Conservation (phyloP, 2,888 invertebrate genomes). For the Euplagia quadripunctaria region DNA sequence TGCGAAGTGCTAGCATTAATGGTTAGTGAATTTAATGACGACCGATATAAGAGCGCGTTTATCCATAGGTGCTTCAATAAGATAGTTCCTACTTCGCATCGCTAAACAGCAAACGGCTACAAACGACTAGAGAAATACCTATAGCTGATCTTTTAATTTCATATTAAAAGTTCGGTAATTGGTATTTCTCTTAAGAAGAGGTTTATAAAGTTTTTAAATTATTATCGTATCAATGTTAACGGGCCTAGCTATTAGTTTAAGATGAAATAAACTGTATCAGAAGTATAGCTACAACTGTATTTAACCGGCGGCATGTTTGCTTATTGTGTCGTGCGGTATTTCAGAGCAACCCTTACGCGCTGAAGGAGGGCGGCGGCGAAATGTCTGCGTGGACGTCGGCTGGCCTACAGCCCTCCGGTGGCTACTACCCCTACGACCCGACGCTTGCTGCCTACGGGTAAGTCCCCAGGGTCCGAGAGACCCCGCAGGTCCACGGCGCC, state of each 20-base stretch:
- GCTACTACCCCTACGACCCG: slow-evolving; percentile 97
- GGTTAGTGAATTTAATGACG: slow-evolving; percentile 45
- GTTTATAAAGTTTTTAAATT: background rate
- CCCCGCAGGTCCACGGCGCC: slow-evolving; percentile 72
- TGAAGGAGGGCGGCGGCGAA: slow-evolving; percentile 95
- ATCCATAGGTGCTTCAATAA: background rate
- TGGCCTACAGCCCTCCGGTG: slow-evolving; percentile 95
- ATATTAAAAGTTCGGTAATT: background rate
- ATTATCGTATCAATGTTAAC: background rate
- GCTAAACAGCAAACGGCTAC: background rate
- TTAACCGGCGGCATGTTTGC: slow-evolving; percentile 52
- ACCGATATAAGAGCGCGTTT: background rate
- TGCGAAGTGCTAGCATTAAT: slow-evolving; percentile 53
- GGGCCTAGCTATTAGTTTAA: background rate
- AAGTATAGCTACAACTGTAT: slow-evolving; percentile 25
- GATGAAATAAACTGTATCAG: slow-evolving; percentile 48
- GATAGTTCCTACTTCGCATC: background rate
- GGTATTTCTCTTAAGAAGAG: background rate
- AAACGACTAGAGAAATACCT: background rate
- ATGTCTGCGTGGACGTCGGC: slow-evolving; percentile 97
- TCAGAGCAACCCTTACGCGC: slow-evolving; percentile 96
- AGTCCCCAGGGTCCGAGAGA: slow-evolving; percentile 85
- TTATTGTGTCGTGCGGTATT: slow-evolving; percentile 81
- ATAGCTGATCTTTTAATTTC: no score
- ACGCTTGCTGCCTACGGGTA: slow-evolving; percentile 97